Evolutionary conservation across 2,113 vertebrate species (phyloP), one percentile per base, ranked within the genome.

Genomic region (Hippopotamus amphibius): DNA sequence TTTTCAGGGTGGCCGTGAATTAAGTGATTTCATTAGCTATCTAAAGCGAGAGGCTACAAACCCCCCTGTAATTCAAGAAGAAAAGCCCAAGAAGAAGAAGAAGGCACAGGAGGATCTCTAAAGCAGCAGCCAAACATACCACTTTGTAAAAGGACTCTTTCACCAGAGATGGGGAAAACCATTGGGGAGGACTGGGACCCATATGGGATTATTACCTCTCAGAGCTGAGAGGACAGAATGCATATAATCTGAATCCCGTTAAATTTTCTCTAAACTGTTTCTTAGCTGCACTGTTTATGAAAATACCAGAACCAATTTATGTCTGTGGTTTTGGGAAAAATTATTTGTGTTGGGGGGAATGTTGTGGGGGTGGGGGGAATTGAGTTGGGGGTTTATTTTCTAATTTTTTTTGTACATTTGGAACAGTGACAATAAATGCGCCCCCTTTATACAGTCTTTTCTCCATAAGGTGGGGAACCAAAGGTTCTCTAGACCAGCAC

Each of bases 21-120:
- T 99, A 95, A 99, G 97, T 72, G 99, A 99, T 98, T 99, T 99
- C 98, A 97, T 99, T 96, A 98, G 99, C 97, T 99, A 99, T 98
- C 98, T 99, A 99, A 99, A 99, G 98, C 99, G 97, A 97, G 99
- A 99, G 98, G 99, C 99, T 21, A 98, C 99, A 97, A 99, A 98
- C 81, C 97, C 99, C 5, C 98, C 99, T 0, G 96, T 99, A 82
- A 97, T 99, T 95, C 98, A 99, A 98, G 99, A 99, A 86, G 99
- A 99, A n/a, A 99, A 99, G 96, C 95, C 99, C 87, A 97, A 99
- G 96, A 99, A 99, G 97, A 99, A 99, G 97, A 99, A 99, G 98
- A 99, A 99, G 98, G 99, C 98, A 97, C 98, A 99, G 96, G 99
- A 99, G 46, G 99, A 99, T 96, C 98, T 99, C 98, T 99, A 98